Evolutionary conservation across 2,888 invertebrate species (phyloP).

Genomic region (Drosophila engyochracea): DNA sequence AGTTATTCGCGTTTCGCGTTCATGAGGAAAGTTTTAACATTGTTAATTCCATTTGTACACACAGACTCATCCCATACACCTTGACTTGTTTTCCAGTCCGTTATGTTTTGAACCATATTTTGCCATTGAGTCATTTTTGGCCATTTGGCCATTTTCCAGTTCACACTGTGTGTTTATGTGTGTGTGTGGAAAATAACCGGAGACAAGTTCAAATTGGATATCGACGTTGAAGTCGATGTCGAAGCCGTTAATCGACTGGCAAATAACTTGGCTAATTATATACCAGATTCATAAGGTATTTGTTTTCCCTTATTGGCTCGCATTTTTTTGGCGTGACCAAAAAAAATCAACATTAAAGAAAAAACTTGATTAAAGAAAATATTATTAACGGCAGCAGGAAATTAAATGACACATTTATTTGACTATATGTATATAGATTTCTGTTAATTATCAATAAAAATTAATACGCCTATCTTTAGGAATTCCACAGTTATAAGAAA

Average conservation of each 20-base stretch:
- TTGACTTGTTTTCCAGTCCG: conserved; percentile 1
- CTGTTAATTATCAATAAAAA: background rate
- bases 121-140: conserved; percentile 29
- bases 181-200: conserved; percentile 63
- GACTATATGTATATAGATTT: conserved; percentile 3
- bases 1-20: conserved; percentile 21
- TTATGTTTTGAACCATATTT: background rate
- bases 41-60: conserved; percentile 49
- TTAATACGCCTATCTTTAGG: background rate
- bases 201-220: conserved; percentile 5
- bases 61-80: background rate
- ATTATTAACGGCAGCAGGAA: conserved; percentile 25
- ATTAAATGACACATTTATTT: background rate
- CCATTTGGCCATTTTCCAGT: conserved; percentile 40
- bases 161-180: background rate
- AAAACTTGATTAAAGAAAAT: conserved; percentile 27
- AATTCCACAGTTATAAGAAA: background rate
- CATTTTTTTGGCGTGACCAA: conserved; percentile 27
- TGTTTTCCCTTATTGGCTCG: conserved; percentile 14
- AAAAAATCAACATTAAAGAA: conserved; percentile 35
- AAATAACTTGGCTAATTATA: conserved; percentile 45
- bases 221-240: background rate
- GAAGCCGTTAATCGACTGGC: background rate
- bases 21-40: conserved; percentile 49
- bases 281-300: conserved; percentile 28